A percentile compares a stretch with the other conserved stretches of the same genome.
phyloP scores from a whole-genome alignment of 2,797 vertebrate species.

The Poeciliopsis infans region DNA sequence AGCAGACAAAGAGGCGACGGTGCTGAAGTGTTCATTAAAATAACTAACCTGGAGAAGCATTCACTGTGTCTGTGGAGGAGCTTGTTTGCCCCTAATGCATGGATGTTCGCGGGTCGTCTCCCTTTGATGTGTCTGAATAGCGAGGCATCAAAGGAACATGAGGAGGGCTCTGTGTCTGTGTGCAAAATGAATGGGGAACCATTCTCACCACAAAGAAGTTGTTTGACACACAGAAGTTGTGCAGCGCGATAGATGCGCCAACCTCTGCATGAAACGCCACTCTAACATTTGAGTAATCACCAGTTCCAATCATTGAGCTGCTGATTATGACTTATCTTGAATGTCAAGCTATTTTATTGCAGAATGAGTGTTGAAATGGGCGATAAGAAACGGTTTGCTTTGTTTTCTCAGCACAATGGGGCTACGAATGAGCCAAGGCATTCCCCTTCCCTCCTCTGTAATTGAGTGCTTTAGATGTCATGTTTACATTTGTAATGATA shows the following conservation, averaged over 20 bases:
- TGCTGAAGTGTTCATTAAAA: slow-evolving; percentile 66
- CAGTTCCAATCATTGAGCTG: slow-evolving; percentile 39
- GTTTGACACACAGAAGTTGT: slow-evolving; percentile 51
- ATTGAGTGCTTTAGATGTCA: slow-evolving; percentile 28
- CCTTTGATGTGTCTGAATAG: slow-evolving; percentile 74
- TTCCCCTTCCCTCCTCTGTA: slow-evolving; percentile 29
- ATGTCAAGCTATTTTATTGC: slow-evolving; percentile 46
- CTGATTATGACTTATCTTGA: slow-evolving; percentile 43
- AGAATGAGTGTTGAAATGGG: slow-evolving; percentile 15
- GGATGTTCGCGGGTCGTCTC: slow-evolving; percentile 53
- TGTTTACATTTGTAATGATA: slow-evolving; percentile 46
- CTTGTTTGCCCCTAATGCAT: slow-evolving; percentile 63
- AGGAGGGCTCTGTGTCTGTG: slow-evolving; percentile 26
- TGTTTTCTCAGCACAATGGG: slow-evolving; percentile 30
- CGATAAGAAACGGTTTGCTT: slow-evolving; percentile 37
- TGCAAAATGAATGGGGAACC: slow-evolving; percentile 51
- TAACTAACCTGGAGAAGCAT: slow-evolving; percentile 51
- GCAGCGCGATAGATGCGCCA: slow-evolving; percentile 42
- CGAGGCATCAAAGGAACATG: slow-evolving; percentile 68
- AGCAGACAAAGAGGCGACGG: slow-evolving; percentile 58
- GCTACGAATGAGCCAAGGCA: slow-evolving; percentile 22
- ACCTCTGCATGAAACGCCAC: slow-evolving; percentile 42
- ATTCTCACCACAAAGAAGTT: slow-evolving; percentile 57
- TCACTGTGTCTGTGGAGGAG: slow-evolving; percentile 48
- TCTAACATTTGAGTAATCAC: slow-evolving; percentile 64